These are phyloP conservation scores for Arctocebus calabarensis DNA, from an alignment of 2,797 vertebrate genomes.

Conservation along the genomic window DNA sequence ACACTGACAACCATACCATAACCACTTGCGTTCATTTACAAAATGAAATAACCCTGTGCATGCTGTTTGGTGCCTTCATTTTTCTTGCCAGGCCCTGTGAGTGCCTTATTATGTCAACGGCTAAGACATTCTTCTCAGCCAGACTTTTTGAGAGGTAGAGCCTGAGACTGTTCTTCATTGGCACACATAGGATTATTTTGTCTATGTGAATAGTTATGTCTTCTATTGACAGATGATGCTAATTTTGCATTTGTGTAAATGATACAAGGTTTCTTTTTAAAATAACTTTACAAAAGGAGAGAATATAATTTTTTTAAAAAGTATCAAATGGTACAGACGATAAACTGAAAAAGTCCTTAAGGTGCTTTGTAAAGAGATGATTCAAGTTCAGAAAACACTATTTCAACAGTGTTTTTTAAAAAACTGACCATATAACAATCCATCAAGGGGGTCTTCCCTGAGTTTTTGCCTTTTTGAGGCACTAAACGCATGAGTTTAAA, in stretches of 20 bases:
- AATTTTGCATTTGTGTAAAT: conserved; percentile 23
- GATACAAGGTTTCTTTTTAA: conserved; percentile 19
- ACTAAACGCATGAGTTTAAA: background rate
- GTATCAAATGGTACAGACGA: background rate
- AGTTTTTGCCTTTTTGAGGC: background rate
- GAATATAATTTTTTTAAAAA: background rate
- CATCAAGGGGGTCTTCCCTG: background rate
- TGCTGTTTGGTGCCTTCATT: background rate
- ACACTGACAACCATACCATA: background rate
- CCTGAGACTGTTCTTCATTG: background rate
- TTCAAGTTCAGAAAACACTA: background rate
- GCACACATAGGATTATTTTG: background rate
- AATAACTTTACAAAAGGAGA: background rate
- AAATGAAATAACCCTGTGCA: background rate
- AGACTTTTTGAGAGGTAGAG: background rate
- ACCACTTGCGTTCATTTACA: background rate
- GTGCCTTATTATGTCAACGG: rapidly evolving
- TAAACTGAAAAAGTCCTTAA: background rate
- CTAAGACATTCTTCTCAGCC: rapidly evolving
- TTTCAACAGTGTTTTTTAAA: background rate
- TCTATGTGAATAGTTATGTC: no score
- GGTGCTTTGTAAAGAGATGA: background rate
- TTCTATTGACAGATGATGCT: background rate
- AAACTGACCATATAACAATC: background rate
- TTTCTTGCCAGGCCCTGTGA: background rate